A percentile compares a stretch with the other conserved stretches of the same genome.
These are phyloP conservation scores for Siphonodentalium dalli DNA, from an alignment of 2,888 invertebrate genomes.

Conservation along the genomic window DNA sequence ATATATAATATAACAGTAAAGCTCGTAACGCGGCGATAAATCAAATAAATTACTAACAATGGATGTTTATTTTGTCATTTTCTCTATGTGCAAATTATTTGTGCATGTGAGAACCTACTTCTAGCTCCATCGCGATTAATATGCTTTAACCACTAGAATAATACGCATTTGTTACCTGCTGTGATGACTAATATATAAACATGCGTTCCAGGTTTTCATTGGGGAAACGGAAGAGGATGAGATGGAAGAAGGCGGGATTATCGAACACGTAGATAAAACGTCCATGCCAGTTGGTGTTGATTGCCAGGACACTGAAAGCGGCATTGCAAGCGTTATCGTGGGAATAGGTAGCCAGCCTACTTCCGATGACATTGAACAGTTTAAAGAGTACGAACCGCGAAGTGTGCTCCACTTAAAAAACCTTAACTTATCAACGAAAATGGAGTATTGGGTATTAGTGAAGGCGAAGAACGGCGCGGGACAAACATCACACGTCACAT, in stretches of 20 bases:
- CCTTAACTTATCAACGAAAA: slow-evolving; percentile 22
- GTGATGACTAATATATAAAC: too few species aligned
- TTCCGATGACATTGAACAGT: slow-evolving; percentile 7
- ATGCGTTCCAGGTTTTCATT: slow-evolving; percentile 31
- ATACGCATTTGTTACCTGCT: too few species aligned
- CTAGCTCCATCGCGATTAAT: too few species aligned
- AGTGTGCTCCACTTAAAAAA: slow-evolving; percentile 22
- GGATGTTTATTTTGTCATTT: too few species aligned
- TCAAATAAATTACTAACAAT: too few species aligned
- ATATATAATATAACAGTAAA: too few species aligned
- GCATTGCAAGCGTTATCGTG: slow-evolving; percentile 27
- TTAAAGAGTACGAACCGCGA: slow-evolving; percentile 22
- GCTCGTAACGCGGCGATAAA: too few species aligned
- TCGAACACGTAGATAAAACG: slow-evolving; percentile 36
- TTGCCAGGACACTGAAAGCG: slow-evolving; percentile 38
- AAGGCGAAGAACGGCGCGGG: slow-evolving; percentile 37
- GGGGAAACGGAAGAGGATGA: slow-evolving; percentile 37
- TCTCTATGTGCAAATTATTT: too few species aligned
- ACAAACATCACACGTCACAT: slow-evolving; percentile 18
- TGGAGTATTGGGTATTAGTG: slow-evolving; percentile 28
- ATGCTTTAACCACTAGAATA: too few species aligned
- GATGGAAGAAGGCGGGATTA: slow-evolving; percentile 27
- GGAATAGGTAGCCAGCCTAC: slow-evolving; percentile 36
- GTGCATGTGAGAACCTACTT: too few species aligned
- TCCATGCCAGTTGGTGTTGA: slow-evolving; percentile 34